Conservation (phyloP, 2,113 vertebrate genomes). For the Oxyruncus cristatus region DNA sequence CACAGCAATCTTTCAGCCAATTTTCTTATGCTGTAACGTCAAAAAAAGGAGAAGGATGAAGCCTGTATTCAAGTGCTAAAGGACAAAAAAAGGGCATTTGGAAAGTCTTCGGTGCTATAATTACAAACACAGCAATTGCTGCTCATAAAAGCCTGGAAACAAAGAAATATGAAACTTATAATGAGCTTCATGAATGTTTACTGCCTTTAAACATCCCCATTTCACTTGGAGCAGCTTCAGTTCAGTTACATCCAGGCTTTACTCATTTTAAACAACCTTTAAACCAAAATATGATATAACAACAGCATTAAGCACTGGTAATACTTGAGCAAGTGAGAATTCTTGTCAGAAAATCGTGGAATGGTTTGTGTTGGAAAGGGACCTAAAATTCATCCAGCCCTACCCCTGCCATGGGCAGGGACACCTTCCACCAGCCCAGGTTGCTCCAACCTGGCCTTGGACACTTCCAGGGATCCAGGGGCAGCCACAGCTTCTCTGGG, state of each 20-base stretch:
- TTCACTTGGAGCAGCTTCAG: neutral
- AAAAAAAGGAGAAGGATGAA: neutral
- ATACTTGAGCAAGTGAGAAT: neutral
- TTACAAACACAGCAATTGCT: neutral
- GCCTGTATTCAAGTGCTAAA: neutral
- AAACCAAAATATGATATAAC: neutral
- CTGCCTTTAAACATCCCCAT: neutral
- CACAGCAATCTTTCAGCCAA: neutral
- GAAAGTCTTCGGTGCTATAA: neutral
- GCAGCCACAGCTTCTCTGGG: neutral
- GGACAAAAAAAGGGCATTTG: neutral
- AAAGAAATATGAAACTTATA: neutral
- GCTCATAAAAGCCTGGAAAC: neutral
- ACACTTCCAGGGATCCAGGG: neutral
- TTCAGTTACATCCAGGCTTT: neutral
- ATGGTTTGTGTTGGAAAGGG: neutral
- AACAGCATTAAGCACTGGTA: accelerated
- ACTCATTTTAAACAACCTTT: neutral
- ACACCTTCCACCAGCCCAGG: neutral
- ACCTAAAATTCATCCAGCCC: neutral
- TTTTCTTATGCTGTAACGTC: neutral
- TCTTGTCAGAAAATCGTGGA: neutral
- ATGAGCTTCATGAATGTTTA: neutral
- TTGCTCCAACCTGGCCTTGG: neutral
- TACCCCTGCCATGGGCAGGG: neutral